Base-by-base conservation (phyloP, 1,140 invertebrate genomes). In the Agraylea sexmaculata region DNA sequence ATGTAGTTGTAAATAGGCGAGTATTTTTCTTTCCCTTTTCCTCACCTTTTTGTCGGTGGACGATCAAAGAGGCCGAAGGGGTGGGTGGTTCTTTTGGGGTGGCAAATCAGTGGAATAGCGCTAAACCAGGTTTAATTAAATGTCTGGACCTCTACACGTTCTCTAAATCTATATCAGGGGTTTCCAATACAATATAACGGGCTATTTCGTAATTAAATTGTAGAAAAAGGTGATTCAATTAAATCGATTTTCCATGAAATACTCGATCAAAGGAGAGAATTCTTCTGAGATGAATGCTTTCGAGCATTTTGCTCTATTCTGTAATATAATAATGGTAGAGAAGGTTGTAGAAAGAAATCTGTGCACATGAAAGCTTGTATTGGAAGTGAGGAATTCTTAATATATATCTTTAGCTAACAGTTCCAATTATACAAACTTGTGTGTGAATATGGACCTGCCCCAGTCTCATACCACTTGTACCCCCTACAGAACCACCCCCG, bases 41-140 rank as follows among this genome's bases (percentile, higher is more conserved):
- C 33, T n/a, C 45, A 16, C 22, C 10, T 18, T 6, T 3, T 12
- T 27, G 30, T 4, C 32, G 43, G 35, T 19, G 16, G 43, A 35
- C 43, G 44, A 47, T 46, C 34, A 29, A 40, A 38, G 40, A 33
- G 47, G 37, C 44, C 43, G 21, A 28, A 18, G 13, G 28, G 23
- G 18, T 21, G 42, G 38, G 7, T 7, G 7, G 7, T 12, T 12
- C 23, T 12, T 25, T 8, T 25, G 7, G 41, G 42, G 45, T 38
- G 48, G 48, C 39, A 47, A 47, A 46, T 50, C 48, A 50, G 48
- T 50, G 48, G 47, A 50, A 47, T 47, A 47, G 45, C 48, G 48
- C 48, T 50, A 50, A 50, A 50, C 40, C 48, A 45, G 47, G 41
- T 50, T 50, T 50, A 50, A 50, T 50, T 50, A 50, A 50, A 50